phyloP scores from a whole-genome alignment of 2,113 vertebrate genomes.

The Chrysochloris asiatica region DNA sequence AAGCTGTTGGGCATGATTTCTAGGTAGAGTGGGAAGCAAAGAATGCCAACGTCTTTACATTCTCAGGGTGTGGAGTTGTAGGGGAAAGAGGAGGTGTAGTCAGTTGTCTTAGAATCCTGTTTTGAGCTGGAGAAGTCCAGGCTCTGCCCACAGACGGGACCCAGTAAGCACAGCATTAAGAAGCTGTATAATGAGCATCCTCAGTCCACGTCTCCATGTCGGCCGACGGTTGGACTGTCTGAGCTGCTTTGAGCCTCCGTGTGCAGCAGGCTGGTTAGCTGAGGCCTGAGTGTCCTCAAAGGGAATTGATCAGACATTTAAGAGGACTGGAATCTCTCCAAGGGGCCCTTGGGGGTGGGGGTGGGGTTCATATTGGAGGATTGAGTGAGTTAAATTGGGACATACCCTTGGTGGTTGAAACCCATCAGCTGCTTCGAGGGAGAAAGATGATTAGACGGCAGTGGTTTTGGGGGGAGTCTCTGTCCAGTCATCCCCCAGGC shows the following conservation, averaged over 20 bases:
- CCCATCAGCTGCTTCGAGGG: too few relatives aligned
- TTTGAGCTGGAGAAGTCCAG: background rate
- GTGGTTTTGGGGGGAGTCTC: background rate
- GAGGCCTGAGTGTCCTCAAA: background rate
- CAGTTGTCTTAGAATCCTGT: background rate
- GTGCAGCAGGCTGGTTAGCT: background rate
- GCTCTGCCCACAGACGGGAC: background rate
- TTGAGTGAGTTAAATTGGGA: too few relatives aligned
- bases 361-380: too few relatives aligned
- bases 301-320: background rate
- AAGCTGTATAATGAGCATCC: background rate
- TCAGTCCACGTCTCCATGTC: background rate
- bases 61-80: background rate
- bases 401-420: too few relatives aligned
- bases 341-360: too few relatives aligned
- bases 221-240: accelerated
- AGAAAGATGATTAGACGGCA: too few relatives aligned
- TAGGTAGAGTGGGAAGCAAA: background rate
- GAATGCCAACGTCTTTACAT: accelerated
- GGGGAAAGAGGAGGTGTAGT: accelerated
- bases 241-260: background rate
- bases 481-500: background rate
- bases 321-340: too few relatives aligned
- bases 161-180: background rate
- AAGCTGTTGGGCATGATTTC: background rate